Evolutionary conservation across 2,113 vertebrate species (phyloP).

Genomic region (Alethe diademata): DNA sequence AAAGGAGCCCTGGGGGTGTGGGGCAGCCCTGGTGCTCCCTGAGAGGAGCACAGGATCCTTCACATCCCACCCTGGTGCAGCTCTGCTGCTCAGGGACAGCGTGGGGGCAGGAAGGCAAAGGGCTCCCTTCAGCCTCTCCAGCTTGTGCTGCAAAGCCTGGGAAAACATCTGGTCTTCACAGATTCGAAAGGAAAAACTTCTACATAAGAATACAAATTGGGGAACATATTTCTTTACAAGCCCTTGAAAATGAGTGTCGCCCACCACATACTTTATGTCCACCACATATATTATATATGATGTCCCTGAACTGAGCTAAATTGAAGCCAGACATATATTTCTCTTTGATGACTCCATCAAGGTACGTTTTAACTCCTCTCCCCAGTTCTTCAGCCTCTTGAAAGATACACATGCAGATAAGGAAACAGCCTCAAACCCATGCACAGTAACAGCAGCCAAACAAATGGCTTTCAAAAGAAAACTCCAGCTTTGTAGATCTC

Average conservation of each 20-base stretch:
- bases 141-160: background rate
- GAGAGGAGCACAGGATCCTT: background rate
- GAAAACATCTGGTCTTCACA: background rate
- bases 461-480: background rate
- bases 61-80: background rate
- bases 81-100: rapidly evolving
- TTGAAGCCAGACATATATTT: conserved; percentile 7
- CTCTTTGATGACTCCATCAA: conserved; percentile 28
- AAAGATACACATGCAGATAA: conserved; percentile 14
- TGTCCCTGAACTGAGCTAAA: background rate
- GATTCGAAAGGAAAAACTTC: background rate
- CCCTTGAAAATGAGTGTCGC: background rate
- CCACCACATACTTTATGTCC: background rate
- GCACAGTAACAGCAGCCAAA: background rate
- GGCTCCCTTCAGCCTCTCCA: background rate
- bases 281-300: background rate
- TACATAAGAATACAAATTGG: background rate
- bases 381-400: background rate
- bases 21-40: rapidly evolving
- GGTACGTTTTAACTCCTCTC: background rate
- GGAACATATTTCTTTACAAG: conserved; percentile 1
- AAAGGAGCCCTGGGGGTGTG: rapidly evolving
- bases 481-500: background rate
- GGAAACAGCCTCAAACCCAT: background rate
- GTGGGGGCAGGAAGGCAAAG: background rate